Evolutionary conservation across 1,140 invertebrate species (phyloP).

Genomic region (Hyles euphorbiae): DNA sequence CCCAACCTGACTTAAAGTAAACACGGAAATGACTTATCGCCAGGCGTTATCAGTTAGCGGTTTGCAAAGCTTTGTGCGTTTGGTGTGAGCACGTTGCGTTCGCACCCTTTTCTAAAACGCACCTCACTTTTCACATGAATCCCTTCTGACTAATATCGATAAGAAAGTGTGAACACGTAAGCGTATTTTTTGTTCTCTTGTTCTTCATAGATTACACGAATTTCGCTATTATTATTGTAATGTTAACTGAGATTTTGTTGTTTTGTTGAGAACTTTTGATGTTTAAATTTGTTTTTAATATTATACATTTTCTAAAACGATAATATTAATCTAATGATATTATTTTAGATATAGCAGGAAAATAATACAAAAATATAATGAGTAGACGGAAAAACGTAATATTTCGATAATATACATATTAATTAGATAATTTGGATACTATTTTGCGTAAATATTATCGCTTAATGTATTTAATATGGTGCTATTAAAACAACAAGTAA

Average conservation of each 20-base stretch:
- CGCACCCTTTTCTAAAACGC: conserved; percentile 40
- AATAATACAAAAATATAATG: too few species aligned
- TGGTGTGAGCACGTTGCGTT: conserved; percentile 35
- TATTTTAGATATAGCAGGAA: too few species aligned
- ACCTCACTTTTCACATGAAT: conserved; percentile 21
- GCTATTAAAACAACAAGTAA: too few species aligned
- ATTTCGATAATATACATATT: too few species aligned
- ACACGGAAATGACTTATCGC: conserved; percentile 17
- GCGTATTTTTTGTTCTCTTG: not conserved
- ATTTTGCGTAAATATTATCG: too few species aligned
- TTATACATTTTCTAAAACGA: not conserved
- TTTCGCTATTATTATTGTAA: not conserved
- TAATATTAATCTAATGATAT: too few species aligned
- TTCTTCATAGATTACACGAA: not conserved
- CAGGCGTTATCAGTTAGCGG: conserved; percentile 39
- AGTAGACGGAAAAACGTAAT: too few species aligned
- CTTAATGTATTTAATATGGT: too few species aligned
- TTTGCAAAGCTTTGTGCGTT: conserved; percentile 35
- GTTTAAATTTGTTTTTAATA: not conserved
- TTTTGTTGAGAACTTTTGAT: not conserved
- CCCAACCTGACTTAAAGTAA: conserved; percentile 15
- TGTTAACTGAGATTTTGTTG: not conserved
- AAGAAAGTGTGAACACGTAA: conserved; percentile 43
- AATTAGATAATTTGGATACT: too few species aligned
- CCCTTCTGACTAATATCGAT: conserved; percentile 47